Evolutionary conservation across 1,140 invertebrate genomes (phyloP).

Genomic region (Goniozus legneri): DNA sequence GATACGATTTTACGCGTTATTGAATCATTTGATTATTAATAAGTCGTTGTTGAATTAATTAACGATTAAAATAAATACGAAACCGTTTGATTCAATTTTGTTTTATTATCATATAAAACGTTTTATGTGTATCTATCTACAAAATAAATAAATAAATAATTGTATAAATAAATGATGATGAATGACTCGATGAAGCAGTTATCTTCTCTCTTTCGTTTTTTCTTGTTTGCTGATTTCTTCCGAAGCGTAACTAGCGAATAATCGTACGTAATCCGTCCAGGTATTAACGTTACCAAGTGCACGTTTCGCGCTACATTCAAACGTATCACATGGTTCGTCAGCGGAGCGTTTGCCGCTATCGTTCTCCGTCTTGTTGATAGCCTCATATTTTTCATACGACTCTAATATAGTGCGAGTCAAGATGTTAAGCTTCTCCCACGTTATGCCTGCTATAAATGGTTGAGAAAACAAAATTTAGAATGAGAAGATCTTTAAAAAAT

Average conservation of each 20-base stretch:
- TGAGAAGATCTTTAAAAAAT: not conserved
- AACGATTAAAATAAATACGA: too few relatives aligned
- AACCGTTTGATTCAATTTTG: too few relatives aligned
- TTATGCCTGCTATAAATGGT: constrained; percentile 20
- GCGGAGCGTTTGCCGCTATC: constrained; percentile 2
- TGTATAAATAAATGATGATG: constrained; percentile 1
- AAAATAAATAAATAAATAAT: constrained; percentile 15
- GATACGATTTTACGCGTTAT: too few relatives aligned
- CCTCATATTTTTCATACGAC: constrained; percentile 31
- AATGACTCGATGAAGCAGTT: constrained; percentile 2
- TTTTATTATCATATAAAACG: too few relatives aligned
- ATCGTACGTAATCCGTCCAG: constrained; percentile 28
- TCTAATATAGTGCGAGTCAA: constrained; percentile 26
- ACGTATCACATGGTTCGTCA: constrained; percentile 19
- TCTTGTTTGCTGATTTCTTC: constrained; percentile 27
- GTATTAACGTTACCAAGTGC: constrained; percentile 18
- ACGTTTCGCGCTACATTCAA: constrained; percentile 24
- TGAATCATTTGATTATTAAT: too few relatives aligned
- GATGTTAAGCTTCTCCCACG: constrained; percentile 20
- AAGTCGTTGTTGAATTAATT: too few relatives aligned
- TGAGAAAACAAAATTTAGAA: constrained; percentile 11
- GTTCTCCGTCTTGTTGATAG: constrained; percentile 13
- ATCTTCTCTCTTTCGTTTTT: constrained; percentile 6
- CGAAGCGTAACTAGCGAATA: constrained; percentile 32
- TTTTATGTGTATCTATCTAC: not conserved